Percentiles rank a stretch among this genome's conserved stretches.
phyloP scores from a whole-genome alignment of 2,888 invertebrate species.

The Willowsia nigromaculata region DNA sequence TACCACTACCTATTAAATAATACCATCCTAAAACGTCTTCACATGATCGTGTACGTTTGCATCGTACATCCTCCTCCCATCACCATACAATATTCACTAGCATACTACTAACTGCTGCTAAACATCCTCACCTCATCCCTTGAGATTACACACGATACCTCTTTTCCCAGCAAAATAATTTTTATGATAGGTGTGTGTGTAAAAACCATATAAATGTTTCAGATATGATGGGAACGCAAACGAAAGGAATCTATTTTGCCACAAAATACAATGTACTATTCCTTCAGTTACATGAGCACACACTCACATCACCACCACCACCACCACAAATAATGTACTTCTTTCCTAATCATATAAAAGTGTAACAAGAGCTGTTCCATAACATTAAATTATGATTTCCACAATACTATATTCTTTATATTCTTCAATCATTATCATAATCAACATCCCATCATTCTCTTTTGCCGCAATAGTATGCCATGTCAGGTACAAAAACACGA shows the following conservation, averaged over 20 bases:
- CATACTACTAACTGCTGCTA: neutral
- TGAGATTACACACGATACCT: conserved; percentile 42
- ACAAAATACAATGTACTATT: conserved; percentile 9
- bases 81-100: neutral
- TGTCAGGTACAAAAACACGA: conserved; percentile 38
- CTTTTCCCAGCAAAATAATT: conserved; percentile 46
- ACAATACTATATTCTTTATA: neutral
- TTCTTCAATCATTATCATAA: conserved; percentile 19
- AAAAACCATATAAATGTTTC: neutral
- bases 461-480: conserved; percentile 31
- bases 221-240: neutral
- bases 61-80: conserved; percentile 1
- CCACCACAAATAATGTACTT: neutral
- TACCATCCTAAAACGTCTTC: too few relatives aligned
- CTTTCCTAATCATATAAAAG: neutral
- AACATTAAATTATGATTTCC: neutral
- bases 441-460: neutral
- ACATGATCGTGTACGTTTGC: too few relatives aligned
- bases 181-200: neutral
- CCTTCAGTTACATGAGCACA: neutral
- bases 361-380: conserved; percentile 22
- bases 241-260: conserved; percentile 2
- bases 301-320: neutral
- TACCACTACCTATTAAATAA: too few relatives aligned
- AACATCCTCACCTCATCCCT: conserved; percentile 14